Conservation (phyloP, 1,140 invertebrate genomes). For the Heliconius melpomene region DNA sequence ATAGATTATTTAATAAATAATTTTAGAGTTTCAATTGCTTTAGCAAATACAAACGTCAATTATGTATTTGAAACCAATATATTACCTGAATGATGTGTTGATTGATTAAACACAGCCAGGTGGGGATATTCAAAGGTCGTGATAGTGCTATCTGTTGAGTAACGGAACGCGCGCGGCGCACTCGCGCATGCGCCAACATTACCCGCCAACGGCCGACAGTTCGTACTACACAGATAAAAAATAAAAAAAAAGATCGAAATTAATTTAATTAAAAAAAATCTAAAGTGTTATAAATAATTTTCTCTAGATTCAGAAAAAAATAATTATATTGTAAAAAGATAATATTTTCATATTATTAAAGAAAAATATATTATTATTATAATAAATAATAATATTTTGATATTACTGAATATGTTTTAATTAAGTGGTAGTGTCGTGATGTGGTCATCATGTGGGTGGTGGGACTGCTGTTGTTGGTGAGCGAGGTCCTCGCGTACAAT, state of each 20-base stretch:
- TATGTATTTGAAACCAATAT: neutral
- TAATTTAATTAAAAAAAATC: neutral
- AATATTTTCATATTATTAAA: no score
- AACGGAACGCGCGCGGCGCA: constrained; percentile 62
- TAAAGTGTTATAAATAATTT: no score
- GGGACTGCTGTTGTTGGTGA: constrained; percentile 61
- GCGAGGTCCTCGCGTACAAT: constrained; percentile 56
- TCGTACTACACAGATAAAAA: constrained; percentile 11
- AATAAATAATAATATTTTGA: neutral
- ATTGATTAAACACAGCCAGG: constrained; percentile 17
- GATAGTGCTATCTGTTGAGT: constrained; percentile 55
- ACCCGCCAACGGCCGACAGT: constrained; percentile 64
- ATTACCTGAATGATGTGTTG: neutral
- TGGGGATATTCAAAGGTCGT: constrained; percentile 32
- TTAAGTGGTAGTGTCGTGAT: constrained; percentile 49
- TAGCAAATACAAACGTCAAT: neutral
- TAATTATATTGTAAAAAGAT: no score
- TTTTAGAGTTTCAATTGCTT: neutral
- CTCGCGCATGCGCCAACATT: constrained; percentile 62
- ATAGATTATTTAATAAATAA: no score
- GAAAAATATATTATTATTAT: no score
- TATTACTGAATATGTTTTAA: neutral
- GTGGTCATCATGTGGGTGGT: constrained; percentile 65
- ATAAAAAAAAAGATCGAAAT: constrained; percentile 1
- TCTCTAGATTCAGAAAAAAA: no score